A percentile compares a stretch with the other conserved stretches of the same genome.
Conservation (phyloP, 2,888 invertebrate genomes). For the Sclerodermus sp. region DNA sequence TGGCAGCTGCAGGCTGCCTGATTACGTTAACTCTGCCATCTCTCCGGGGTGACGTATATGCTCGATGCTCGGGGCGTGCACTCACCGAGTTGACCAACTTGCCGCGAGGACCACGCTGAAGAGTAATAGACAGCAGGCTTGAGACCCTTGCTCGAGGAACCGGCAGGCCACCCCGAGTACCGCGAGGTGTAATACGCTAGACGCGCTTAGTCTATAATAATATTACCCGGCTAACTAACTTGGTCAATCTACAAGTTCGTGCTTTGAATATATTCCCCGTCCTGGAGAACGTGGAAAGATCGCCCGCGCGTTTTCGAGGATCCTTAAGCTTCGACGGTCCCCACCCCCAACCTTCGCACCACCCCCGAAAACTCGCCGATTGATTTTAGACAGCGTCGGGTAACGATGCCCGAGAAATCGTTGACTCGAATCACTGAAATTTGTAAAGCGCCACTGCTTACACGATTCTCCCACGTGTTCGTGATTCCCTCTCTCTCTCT, state of each 20-base stretch:
- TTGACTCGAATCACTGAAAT: too few relatives aligned
- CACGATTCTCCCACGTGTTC: too few relatives aligned
- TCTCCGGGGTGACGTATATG: slow-evolving; percentile 15
- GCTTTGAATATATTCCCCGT: slow-evolving; percentile 10
- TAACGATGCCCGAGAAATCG: too few relatives aligned
- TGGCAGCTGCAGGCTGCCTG: slow-evolving; percentile 5
- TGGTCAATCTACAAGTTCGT: slow-evolving; percentile 16
- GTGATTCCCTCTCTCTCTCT: too few relatives aligned
- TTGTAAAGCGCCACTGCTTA: too few relatives aligned
- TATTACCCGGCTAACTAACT: slow-evolving; percentile 34
- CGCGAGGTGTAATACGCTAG: slow-evolving; percentile 23
- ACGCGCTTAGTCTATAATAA: slow-evolving; percentile 30
- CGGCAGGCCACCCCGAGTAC: neutral
- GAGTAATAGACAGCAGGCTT: slow-evolving; percentile 31
- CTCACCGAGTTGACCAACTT: slow-evolving; percentile 33
- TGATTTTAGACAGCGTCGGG: too few relatives aligned
- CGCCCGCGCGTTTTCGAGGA: too few relatives aligned
- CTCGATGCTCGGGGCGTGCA: slow-evolving; percentile 20
- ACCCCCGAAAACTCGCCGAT: too few relatives aligned
- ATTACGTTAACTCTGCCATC: slow-evolving; percentile 20
- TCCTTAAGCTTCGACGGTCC: too few relatives aligned
- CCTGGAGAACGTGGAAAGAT: neutral
- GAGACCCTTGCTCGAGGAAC: slow-evolving; percentile 12
- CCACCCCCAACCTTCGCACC: too few relatives aligned
- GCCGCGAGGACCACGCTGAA: slow-evolving; percentile 21